Conservation (phyloP, 1,140 invertebrate species). For the Theocolax elegans region DNA sequence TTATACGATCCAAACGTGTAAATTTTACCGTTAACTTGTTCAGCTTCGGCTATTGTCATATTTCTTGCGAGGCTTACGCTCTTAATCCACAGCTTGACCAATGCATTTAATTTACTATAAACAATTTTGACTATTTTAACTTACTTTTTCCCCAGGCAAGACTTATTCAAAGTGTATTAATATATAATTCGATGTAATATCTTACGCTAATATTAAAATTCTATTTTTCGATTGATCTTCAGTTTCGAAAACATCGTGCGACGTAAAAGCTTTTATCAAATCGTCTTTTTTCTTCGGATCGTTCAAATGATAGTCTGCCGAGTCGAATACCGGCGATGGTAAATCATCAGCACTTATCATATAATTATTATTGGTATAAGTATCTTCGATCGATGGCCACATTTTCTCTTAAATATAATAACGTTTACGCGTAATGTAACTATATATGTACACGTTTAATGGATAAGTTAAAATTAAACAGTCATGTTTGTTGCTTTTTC, state of each 20-base stretch:
- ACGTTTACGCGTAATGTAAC: no score
- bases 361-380: not conserved
- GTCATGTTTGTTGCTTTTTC: not conserved
- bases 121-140: no score
- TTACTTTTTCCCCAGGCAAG: no score
- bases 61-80: not conserved
- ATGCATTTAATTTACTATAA: conserved; percentile 16
- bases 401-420: not conserved
- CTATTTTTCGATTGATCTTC: not conserved
- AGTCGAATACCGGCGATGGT: not conserved
- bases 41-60: not conserved
- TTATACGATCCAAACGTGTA: conserved; percentile 13
- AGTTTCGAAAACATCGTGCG: not conserved
- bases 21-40: not conserved
- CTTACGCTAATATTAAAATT: not conserved
- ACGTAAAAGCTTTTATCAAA: not conserved
- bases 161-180: no score
- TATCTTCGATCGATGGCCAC: not conserved
- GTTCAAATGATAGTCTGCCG: not conserved
- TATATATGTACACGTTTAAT: no score
- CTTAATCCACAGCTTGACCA: conserved; percentile 7
- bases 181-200: no score
- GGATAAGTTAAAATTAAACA: not conserved
- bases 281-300: not conserved
- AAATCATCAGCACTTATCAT: not conserved